These are phyloP conservation scores for Erythrocercus mccallii DNA, from an alignment of 2,113 vertebrate genomes.

Conservation along the genomic window DNA sequence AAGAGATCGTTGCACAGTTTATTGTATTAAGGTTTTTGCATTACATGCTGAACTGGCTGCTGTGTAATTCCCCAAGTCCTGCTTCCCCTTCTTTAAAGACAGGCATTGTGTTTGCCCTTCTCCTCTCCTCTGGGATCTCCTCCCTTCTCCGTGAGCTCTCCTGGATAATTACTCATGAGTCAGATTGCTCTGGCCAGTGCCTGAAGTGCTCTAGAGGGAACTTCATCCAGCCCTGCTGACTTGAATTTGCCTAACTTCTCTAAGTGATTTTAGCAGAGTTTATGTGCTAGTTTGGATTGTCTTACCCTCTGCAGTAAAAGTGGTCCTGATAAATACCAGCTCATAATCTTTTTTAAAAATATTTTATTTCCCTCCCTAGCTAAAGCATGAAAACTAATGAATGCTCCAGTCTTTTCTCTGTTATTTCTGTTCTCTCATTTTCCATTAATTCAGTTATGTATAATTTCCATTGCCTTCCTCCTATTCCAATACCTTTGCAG, in stretches of 20 bases:
- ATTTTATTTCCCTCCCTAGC: neutral
- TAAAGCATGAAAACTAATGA: neutral
- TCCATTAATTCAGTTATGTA: neutral
- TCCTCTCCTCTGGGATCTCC: neutral
- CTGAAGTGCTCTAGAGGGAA: constrained; percentile 10
- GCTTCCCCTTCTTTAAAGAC: neutral
- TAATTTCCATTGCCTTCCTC: neutral
- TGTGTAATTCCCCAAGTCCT: neutral
- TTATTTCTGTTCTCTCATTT: neutral
- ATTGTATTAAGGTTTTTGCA: neutral
- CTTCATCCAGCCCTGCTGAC: neutral
- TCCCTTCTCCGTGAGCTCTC: neutral
- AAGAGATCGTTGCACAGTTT: neutral
- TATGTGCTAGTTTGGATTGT: neutral
- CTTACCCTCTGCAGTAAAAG: neutral
- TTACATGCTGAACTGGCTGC: neutral
- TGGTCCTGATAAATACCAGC: neutral
- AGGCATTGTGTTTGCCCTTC: neutral
- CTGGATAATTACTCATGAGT: neutral
- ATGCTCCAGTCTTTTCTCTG: neutral
- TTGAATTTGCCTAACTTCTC: constrained; percentile 1
- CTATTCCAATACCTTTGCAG: neutral
- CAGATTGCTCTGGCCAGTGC: constrained; percentile 20
- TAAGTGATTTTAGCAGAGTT: neutral
- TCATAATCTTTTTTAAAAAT: neutral